These are phyloP conservation scores for Phacellophora camtschatica DNA, from an alignment of 30 jellyfish, hydroid and myxozoan genomes.

Conservation along the genomic window DNA sequence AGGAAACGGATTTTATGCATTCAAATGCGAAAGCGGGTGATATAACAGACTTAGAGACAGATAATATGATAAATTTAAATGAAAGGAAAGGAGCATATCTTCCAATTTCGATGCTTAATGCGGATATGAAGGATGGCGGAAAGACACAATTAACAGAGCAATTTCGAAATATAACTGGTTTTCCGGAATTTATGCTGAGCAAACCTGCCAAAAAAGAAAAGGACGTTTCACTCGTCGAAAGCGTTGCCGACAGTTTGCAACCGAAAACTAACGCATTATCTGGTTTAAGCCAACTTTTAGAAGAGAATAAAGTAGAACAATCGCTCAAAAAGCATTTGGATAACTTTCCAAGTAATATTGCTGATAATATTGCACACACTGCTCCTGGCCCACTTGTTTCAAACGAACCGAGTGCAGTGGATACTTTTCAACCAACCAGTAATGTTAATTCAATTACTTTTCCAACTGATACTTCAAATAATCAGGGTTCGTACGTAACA, in stretches of 20 bases:
- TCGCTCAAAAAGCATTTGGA: conserved; percentile 47
- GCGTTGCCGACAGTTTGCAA: conserved; percentile 43
- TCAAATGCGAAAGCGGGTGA: conserved; percentile 31
- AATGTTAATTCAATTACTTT: conserved; percentile 1
- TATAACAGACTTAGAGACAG: conserved; percentile 38
- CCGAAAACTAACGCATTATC: conserved; percentile 34
- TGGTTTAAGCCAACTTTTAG: conserved; percentile 58
- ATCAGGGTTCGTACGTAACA: conserved; percentile 35
- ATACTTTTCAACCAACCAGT: background rate
- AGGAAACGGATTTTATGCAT: conserved; percentile 7
- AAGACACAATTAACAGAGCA: conserved; percentile 29
- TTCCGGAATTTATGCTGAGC: conserved; percentile 41
- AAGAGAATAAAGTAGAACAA: conserved; percentile 60
- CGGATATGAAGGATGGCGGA: background rate
- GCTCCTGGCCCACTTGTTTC: conserved; percentile 15
- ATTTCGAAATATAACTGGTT: conserved; percentile 36
- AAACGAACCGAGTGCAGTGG: conserved; percentile 5
- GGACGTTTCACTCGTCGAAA: conserved; percentile 20
- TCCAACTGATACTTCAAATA: background rate
- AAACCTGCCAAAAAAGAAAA: background rate
- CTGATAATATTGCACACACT: background rate
- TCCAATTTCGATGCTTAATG: conserved; percentile 27
- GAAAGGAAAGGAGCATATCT: conserved; percentile 56
- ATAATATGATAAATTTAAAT: conserved; percentile 39
- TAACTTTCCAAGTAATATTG: background rate